These are phyloP conservation scores for Caenorhabditis remanei DNA, from an alignment of 1,140 invertebrate species.

Conservation along the genomic window DNA sequence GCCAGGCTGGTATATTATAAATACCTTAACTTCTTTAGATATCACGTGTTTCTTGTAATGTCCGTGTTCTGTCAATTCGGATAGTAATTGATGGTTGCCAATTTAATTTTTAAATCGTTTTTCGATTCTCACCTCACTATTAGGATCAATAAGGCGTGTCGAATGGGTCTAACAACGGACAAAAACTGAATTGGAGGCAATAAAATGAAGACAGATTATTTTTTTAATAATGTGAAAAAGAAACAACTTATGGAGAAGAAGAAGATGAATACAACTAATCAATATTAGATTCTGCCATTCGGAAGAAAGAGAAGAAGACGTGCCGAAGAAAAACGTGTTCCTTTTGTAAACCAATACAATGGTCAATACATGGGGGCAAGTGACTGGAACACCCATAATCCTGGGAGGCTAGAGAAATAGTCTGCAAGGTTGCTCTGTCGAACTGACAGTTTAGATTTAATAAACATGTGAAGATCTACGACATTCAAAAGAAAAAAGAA, in stretches of 20 bases:
- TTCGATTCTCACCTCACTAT: too few species aligned
- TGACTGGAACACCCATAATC: neutral
- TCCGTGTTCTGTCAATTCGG: neutral
- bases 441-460: too few species aligned
- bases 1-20: too few species aligned
- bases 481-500: too few species aligned
- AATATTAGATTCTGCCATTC: neutral
- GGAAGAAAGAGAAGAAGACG: neutral
- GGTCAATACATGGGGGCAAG: neutral
- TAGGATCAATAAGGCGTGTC: too few species aligned
- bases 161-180: neutral
- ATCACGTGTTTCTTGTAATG: neutral
- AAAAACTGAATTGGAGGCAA: neutral
- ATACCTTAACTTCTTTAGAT: too few species aligned
- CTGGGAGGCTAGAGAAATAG: neutral
- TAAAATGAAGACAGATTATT: neutral
- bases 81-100: too few species aligned
- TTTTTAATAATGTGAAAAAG: neutral
- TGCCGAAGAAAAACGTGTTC: neutral
- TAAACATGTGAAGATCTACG: too few species aligned
- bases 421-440: too few species aligned
- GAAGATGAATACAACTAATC: neutral
- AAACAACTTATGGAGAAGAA: neutral
- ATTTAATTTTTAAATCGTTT: too few species aligned
- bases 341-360: conserved; percentile 19